Evolutionary conservation across 2,797 vertebrate species (phyloP), one percentile per base, ranked within the genome.

Genomic region (Xerus rutilus): DNA sequence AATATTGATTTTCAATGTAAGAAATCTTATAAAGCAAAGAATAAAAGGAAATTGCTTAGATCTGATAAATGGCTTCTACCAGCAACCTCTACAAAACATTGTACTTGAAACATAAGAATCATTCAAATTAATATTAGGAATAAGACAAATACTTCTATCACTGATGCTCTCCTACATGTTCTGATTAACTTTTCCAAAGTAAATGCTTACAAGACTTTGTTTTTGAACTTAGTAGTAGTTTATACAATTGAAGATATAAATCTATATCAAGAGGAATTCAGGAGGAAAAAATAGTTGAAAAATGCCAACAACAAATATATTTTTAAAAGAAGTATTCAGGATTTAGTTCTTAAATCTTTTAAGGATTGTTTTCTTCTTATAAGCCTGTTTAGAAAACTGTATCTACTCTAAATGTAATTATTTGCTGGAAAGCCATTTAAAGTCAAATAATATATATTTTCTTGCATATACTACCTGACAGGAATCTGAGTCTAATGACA

Each of bases 401-500:
- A 18, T 11, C n/a, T 59, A 87, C 59, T 89, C 45, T 65, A 77
- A 88, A 81, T 79, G 59, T n/a, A 93, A 93, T 91, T 94, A 30
- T 87, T 45, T 62, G 12, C 45, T 79, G 45, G 43, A 95, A 87
- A 94, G 43, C 67, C n/a, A 43, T 65, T 93, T 85, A 67, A 91
- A 94, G 88, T 93, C 90, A 92, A 91, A 84, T n/a, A 89, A 95
- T 93, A 94, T 73, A 32, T 15, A 52, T 83, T 94, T 96, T 89
- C n/a, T 81, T 85, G 84, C 2, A 77, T 85, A 86, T 13, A 57
- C 15, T 74, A 32, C 72, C 91, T 95, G 84, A 65, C 18, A 59
- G 69, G 67, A 59, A 43, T 96, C 39, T 57, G 30, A 96, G 30
- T 65, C 72, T 87, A 86, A 95, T 87, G 86, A 84, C 82, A 93